Conservation (phyloP, 2,113 vertebrate species). For the Sardina pilchardus region DNA sequence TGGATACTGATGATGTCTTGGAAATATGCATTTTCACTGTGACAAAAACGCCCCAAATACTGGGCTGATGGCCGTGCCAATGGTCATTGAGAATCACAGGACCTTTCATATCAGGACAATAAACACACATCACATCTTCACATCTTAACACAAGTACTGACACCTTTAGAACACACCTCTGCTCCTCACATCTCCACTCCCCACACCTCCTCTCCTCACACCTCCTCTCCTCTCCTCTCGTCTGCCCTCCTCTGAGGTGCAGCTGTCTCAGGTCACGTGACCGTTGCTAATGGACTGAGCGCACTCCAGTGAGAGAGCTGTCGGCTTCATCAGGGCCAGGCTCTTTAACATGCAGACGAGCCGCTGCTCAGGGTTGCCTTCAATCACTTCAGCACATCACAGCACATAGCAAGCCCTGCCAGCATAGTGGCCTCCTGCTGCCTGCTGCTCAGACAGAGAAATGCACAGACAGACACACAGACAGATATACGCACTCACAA, state of each 20-base stretch:
- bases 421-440: not conserved
- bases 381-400: not conserved
- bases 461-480: not conserved
- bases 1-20: not conserved
- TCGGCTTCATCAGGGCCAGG: not conserved
- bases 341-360: not conserved
- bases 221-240: not conserved
- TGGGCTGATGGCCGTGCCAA: not conserved
- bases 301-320: not conserved
- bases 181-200: not conserved
- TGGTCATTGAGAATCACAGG: too few relatives aligned
- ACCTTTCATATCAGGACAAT: too few relatives aligned
- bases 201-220: not conserved
- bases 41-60: not conserved
- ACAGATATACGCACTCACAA: not conserved
- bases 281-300: not conserved
- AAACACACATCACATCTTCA: too few relatives aligned
- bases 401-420: not conserved
- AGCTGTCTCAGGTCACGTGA: not conserved
- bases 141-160: not conserved
- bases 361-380: not conserved
- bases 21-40: not conserved
- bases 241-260: not conserved
- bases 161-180: not conserved
- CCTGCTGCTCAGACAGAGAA: not conserved